A percentile compares a stretch with the other conserved stretches of the same genome.
Evolutionary conservation across 1,140 invertebrate species (phyloP).

Genomic region (Monomorium pharaonis): DNA sequence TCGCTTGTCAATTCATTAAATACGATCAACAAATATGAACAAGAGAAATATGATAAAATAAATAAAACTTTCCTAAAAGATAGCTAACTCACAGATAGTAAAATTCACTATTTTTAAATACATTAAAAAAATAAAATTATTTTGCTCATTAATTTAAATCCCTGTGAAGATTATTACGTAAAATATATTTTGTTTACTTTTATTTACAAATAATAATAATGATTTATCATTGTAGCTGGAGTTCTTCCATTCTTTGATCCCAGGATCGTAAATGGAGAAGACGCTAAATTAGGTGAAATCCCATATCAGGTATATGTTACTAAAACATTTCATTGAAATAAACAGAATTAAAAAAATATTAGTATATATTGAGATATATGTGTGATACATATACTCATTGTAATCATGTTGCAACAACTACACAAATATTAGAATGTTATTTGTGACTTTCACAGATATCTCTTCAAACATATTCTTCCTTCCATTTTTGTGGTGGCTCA

Average conservation of each 20-base stretch:
- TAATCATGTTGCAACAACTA: background rate
- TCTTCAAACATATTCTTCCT: slow-evolving; percentile 8
- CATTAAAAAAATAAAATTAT: background rate
- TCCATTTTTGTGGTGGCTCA: slow-evolving; percentile 83
- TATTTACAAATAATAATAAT: background rate
- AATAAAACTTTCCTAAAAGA: background rate
- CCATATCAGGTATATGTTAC: background rate
- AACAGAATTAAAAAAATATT: too few species aligned
- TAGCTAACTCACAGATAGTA: background rate
- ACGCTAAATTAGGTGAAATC: slow-evolving; percentile 69
- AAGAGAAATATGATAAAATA: background rate
- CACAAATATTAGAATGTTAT: background rate
- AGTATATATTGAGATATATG: too few species aligned
- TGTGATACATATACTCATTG: too few species aligned
- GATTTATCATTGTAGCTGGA: background rate
- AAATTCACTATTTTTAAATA: background rate
- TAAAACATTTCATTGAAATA: too few species aligned
- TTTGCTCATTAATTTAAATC: background rate
- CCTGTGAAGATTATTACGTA: background rate
- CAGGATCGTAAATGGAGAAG: slow-evolving; percentile 70
- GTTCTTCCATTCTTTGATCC: slow-evolving; percentile 15
- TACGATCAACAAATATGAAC: background rate
- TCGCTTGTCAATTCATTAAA: background rate
- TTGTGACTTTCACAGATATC: slow-evolving; percentile 49
- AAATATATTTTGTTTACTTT: background rate